Percentiles rank a stretch among this genome's conserved stretches.
These are phyloP conservation scores for Mesocentrotus franciscanus DNA, from an alignment of 53 echinoderm and acorn worm species.

Conservation along the genomic window DNA sequence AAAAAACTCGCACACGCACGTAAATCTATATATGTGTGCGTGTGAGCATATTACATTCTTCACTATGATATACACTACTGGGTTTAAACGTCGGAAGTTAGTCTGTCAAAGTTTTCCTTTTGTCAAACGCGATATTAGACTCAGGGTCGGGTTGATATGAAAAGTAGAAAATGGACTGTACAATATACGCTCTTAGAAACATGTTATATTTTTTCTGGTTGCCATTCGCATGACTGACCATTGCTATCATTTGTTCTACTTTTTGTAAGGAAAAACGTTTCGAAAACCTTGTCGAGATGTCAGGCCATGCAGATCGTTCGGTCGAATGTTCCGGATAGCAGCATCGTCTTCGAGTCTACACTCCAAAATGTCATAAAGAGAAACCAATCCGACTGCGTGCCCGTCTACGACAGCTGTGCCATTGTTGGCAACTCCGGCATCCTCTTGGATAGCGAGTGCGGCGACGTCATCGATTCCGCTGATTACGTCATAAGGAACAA, in stretches of 20 bases:
- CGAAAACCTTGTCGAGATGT: not conserved
- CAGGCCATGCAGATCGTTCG: not conserved
- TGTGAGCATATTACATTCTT: too few species aligned
- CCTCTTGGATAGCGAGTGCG: not conserved
- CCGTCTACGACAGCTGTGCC: not conserved
- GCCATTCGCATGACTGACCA: too few species aligned
- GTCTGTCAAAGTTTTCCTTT: too few species aligned
- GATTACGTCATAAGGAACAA: not conserved
- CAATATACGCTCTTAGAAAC: too few species aligned
- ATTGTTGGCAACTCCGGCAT: slow-evolving; percentile 28
- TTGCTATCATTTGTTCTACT: not conserved
- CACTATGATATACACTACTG: too few species aligned
- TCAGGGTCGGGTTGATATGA: too few species aligned
- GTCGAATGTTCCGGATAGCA: not conserved
- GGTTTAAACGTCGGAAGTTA: too few species aligned
- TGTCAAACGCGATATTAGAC: too few species aligned
- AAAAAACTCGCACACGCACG: too few species aligned
- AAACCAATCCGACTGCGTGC: slow-evolving; percentile 28
- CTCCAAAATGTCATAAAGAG: not conserved
- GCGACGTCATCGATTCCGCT: slow-evolving; percentile 4
- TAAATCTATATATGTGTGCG: too few species aligned
- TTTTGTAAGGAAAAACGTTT: not conserved
- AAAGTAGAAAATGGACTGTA: too few species aligned
- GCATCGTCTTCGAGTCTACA: not conserved
- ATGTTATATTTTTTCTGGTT: too few species aligned